phyloP scores from a whole-genome alignment of 2,113 vertebrate species.

The Otolemur garnettii region DNA sequence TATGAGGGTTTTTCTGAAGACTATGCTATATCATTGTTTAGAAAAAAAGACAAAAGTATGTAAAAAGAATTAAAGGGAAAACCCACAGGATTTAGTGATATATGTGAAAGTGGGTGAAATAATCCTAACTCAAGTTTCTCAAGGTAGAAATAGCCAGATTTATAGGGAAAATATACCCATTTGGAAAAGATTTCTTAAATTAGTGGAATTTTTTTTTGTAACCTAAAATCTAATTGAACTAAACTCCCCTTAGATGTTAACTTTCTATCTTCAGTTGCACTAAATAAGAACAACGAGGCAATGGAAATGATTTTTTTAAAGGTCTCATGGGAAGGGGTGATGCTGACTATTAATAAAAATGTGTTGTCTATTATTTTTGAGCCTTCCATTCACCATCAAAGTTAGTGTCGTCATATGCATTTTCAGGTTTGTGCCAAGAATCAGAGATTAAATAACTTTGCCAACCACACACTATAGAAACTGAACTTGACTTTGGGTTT shows the following conservation, averaged over 20 bases:
- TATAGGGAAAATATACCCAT: not conserved
- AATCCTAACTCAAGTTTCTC: no score
- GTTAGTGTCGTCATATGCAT: not conserved
- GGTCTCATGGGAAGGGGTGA: not conserved
- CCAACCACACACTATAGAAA: not conserved
- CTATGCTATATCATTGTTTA: not conserved
- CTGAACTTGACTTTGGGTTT: not conserved
- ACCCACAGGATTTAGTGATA: not conserved
- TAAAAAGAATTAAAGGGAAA: not conserved
- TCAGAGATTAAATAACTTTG: not conserved
- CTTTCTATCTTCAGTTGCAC: not conserved
- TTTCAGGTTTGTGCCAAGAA: not conserved
- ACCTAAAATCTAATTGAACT: not conserved
- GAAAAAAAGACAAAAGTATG: not conserved
- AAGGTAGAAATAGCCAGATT: not conserved
- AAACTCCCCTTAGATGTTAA: not conserved
- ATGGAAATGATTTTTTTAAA: not conserved
- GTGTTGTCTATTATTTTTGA: not conserved
- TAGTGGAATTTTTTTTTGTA: not conserved
- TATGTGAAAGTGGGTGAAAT: not conserved
- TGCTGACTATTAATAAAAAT: not conserved
- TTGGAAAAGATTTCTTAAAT: not conserved
- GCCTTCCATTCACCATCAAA: not conserved
- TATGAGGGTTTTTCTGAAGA: conserved; percentile 9
- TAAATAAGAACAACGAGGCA: not conserved